Evolutionary conservation across 2,888 invertebrate genomes (phyloP), one percentile per base, ranked within the genome.

Genomic region (Alviniconcha strummeri): DNA sequence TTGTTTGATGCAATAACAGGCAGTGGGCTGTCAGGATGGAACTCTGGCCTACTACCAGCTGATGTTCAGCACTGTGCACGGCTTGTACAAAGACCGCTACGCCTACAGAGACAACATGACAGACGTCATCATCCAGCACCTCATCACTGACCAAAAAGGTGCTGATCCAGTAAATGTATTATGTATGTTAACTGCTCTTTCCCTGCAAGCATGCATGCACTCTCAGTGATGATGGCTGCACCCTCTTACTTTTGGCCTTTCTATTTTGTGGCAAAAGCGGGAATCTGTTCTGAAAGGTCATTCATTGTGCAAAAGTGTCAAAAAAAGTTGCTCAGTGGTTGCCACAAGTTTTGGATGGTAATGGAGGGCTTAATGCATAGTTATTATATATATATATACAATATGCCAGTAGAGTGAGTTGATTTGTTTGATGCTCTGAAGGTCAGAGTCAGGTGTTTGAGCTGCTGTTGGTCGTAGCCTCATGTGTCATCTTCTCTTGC

Each of bases 41-140:
- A 98, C 97, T 0, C 95, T 99, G 85, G 97, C 98, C 85, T 97
- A 97, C 92, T 98, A 98, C 92, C 98, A 98, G 93, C 94, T 99
- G 80, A 96, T 97, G 60, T 98, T 98, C 93, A 97, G 97, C 90
- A 98, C 98, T 0, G 98, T 99, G 0, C 99, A 99, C 93, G 98
- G 98, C 0, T 94, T 99, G 69, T 98, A 98, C 94, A 96, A 97
- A 84, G 98, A 99, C 92, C 95, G 98, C 88, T 98, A 99, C 93
- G 99, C 99, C 0, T 94, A 96, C 94, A 95, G 99, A 86, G 99
- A 99, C 94, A 98, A 98, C 92, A 98, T 99, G 98, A 99, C 99
- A 3, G 99, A 99, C 94, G 98, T 99, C 54, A 98, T 99, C 86
- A 98, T 99, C 90, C 98, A 98, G 90, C 97, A 98, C 94, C 95